Evolutionary conservation across 2,797 vertebrate species (phyloP).

Genomic region (Buphagus erythrorhynchus): DNA sequence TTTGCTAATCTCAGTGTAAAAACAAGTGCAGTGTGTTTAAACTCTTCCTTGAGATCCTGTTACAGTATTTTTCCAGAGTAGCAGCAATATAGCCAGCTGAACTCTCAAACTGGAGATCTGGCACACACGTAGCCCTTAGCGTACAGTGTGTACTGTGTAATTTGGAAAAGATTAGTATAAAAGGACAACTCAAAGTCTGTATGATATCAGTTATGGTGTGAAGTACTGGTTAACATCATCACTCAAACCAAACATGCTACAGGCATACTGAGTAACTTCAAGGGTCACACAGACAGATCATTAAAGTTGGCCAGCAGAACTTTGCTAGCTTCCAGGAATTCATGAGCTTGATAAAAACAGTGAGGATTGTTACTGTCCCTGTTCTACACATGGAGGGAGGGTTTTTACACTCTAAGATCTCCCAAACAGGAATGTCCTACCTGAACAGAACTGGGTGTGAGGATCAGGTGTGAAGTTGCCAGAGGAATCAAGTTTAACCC

Average conservation of each 20-base stretch:
- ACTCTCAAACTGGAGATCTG: conserved; percentile 39
- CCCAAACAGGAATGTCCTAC: neutral
- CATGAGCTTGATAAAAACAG: neutral
- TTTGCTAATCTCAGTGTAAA: neutral
- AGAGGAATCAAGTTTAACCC: neutral
- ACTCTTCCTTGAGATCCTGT: neutral
- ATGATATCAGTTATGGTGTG: conserved; percentile 40
- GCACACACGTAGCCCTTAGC: neutral
- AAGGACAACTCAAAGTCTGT: neutral
- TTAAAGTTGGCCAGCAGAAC: neutral
- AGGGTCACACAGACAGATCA: neutral
- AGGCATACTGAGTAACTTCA: neutral
- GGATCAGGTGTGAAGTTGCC: neutral
- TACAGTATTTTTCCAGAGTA: conserved; percentile 39
- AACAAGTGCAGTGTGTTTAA: neutral
- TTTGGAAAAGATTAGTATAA: conserved; percentile 52
- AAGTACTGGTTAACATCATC: conserved; percentile 51
- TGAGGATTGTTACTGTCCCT: neutral
- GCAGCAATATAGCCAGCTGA: conserved; percentile 4
- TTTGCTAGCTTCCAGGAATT: neutral
- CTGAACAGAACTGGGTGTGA: neutral
- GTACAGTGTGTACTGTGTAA: conserved; percentile 1
- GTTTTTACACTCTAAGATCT: neutral
- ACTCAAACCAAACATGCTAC: conserved; percentile 1
- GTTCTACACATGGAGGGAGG: neutral